phyloP scores from a whole-genome alignment of 2,113 vertebrate genomes.

The Rhineura floridana region DNA sequence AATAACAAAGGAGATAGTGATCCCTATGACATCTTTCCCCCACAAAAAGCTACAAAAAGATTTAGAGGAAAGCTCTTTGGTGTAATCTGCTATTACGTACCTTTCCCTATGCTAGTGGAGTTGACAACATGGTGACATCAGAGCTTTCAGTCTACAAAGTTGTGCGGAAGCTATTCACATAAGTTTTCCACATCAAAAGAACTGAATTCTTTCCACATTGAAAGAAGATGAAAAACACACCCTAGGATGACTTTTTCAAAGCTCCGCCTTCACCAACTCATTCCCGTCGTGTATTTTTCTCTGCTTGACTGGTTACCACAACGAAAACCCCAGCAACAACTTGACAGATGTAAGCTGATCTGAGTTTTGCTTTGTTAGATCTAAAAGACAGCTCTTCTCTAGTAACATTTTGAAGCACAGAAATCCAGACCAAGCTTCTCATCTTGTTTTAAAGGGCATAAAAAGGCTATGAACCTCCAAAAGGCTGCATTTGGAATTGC shows the following conservation, averaged over 20 bases:
- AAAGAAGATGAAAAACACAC: background rate
- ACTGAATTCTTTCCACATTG: background rate
- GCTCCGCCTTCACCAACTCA: background rate
- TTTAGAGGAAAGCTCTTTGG: background rate
- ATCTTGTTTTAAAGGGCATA: too few relatives aligned
- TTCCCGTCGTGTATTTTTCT: background rate
- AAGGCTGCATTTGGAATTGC: background rate
- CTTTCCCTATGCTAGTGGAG: background rate
- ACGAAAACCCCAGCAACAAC: background rate
- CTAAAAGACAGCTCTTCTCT: background rate
- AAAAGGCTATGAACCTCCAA: background rate
- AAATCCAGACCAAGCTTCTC: background rate
- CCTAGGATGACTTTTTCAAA: background rate
- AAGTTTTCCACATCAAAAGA: background rate
- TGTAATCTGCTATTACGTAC: background rate
- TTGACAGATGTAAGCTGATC: too few relatives aligned
- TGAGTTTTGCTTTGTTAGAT: background rate
- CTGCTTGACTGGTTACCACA: background rate
- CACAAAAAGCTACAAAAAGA: slow-evolving; percentile 1
- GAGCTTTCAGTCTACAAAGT: background rate
- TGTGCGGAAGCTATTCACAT: background rate
- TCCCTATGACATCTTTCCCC: background rate
- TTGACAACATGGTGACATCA: background rate
- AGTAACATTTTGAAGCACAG: background rate
- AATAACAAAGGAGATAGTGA: background rate